A percentile compares a stretch with the other conserved stretches of the same genome.
These are phyloP conservation scores for Hippocampus guttulatus DNA, from an alignment of 2,113 vertebrate species.

Conservation along the genomic window DNA sequence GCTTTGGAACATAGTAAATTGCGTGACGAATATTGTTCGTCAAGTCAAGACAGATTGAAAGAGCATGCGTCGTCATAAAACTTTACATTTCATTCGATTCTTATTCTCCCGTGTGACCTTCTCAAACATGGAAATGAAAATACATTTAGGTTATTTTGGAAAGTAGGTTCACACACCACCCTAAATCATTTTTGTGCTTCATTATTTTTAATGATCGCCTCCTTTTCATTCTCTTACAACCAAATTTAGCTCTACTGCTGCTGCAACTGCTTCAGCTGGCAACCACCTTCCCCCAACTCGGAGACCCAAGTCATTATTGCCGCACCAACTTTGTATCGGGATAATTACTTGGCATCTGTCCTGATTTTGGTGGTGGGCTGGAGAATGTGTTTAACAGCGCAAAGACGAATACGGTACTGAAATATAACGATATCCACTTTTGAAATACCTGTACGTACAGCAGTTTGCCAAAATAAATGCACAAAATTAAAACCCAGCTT, in stretches of 20 bases:
- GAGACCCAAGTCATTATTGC: constrained; percentile 10
- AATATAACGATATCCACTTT: constrained; percentile 33
- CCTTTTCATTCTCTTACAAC: constrained; percentile 9
- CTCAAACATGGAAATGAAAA: constrained; percentile 27
- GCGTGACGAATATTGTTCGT: neutral
- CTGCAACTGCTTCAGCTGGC: constrained; percentile 6
- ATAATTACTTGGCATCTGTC: constrained; percentile 14
- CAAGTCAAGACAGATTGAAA: neutral
- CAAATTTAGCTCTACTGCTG: constrained; percentile 15
- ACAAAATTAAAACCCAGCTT: neutral
- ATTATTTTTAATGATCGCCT: constrained; percentile 43
- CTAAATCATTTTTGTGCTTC: constrained; percentile 20
- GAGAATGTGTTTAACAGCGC: constrained; percentile 16
- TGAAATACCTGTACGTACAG: constrained; percentile 26
- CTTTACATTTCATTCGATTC: neutral
- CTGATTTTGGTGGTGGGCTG: constrained; percentile 21
- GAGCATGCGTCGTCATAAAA: neutral
- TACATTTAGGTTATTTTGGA: constrained; percentile 12
- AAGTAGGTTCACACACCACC: constrained; percentile 14
- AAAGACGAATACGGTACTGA: constrained; percentile 15
- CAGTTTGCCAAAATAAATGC: neutral
- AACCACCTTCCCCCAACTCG: constrained; percentile 19
- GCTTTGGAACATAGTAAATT: neutral
- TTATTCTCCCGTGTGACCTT: neutral
- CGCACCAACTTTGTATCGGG: constrained; percentile 21